A percentile compares a stretch with the other conserved stretches of the same genome.
phyloP scores from a whole-genome alignment of 2,113 vertebrate genomes.

The Callocephalon fimbriatum region DNA sequence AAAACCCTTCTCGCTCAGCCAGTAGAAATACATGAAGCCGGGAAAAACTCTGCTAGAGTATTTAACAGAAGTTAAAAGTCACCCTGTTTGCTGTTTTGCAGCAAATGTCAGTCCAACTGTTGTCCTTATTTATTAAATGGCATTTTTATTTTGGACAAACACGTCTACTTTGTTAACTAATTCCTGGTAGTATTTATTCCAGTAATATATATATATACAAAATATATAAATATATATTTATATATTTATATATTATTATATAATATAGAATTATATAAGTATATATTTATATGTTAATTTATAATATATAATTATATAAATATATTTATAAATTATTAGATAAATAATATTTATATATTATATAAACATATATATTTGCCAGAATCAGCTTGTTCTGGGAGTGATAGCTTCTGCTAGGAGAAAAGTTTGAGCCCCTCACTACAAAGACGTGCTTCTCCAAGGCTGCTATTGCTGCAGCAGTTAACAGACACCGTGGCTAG shows the following conservation, averaged over 20 bases:
- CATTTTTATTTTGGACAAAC: constrained; percentile 8
- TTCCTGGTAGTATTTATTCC: not conserved
- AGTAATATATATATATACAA: not conserved
- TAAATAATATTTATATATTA: not conserved
- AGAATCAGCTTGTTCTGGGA: not conserved
- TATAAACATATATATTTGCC: not conserved
- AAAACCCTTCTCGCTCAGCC: not conserved
- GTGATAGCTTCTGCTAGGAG: not conserved
- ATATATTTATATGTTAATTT: too few relatives aligned
- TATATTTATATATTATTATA: too few relatives aligned
- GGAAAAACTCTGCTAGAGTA: not conserved
- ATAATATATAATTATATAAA: too few relatives aligned
- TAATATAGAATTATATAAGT: too few relatives aligned
- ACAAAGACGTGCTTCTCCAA: not conserved
- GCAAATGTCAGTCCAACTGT: constrained; percentile 18
- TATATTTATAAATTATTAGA: too few relatives aligned
- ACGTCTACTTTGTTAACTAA: not conserved
- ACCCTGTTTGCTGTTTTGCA: not conserved
- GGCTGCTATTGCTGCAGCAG: not conserved
- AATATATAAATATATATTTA: too few relatives aligned
- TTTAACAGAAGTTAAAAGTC: not conserved
- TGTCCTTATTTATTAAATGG: not conserved
- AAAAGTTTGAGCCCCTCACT: not conserved
- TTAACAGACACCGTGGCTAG: not conserved
- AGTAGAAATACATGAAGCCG: not conserved